These are phyloP conservation scores for Lycopodina hypogea DNA, from an alignment of 37 sponge, comb jelly and placozoan genomes.

Conservation along the genomic window DNA sequence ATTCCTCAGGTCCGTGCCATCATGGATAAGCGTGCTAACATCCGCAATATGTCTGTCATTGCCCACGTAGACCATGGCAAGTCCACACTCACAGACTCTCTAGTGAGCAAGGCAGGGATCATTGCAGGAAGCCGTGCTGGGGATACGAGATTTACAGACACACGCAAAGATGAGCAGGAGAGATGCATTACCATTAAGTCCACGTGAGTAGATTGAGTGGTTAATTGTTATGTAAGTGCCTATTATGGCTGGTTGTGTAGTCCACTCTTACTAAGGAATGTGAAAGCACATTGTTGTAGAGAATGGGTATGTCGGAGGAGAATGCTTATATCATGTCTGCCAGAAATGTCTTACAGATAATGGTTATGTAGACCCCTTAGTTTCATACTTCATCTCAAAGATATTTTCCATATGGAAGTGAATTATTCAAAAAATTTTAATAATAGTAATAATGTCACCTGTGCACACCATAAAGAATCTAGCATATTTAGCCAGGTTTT, in stretches of 20 bases:
- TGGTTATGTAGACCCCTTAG: no score
- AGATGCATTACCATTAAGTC: constrained; percentile 99
- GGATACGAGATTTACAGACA: constrained; percentile 96
- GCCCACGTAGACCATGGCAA: constrained; percentile 99
- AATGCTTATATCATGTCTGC: no score
- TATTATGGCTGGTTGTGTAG: no score
- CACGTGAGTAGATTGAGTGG: constrained; percentile 63
- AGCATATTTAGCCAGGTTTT: no score
- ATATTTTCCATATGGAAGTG: no score
- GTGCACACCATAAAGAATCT: no score
- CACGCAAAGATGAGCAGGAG: constrained; percentile 98
- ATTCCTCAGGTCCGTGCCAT: constrained; percentile 84
- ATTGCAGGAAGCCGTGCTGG: constrained; percentile 92
- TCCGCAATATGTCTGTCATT: constrained; percentile 99
- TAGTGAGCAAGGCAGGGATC: constrained; percentile 98
- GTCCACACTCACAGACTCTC: constrained; percentile 95
- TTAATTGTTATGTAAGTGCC: background rate
- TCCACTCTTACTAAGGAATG: background rate
- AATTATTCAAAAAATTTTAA: no score
- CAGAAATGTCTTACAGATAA: no score
- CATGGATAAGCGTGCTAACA: constrained; percentile 98
- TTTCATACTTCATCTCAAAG: no score
- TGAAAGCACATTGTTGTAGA: background rate
- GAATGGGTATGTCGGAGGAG: no score
- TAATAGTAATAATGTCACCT: no score